Percentiles rank a stretch among this genome's conserved stretches.
These are phyloP conservation scores for Lobophora halterata DNA, from an alignment of 2,888 invertebrate genomes.

Conservation along the genomic window DNA sequence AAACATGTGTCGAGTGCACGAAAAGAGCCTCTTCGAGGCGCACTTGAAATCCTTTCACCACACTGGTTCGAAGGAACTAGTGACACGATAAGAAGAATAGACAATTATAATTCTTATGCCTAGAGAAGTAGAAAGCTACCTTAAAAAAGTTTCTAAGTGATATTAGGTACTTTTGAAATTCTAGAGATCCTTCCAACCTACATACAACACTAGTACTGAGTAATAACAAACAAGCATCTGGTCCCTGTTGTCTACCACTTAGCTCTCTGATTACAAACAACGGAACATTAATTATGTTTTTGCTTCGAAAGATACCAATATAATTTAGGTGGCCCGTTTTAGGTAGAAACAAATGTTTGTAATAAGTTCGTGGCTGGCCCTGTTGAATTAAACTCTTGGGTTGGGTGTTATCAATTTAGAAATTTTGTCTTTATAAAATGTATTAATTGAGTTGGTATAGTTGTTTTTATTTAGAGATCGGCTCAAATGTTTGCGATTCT, in stretches of 20 bases:
- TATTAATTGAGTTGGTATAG: conserved; percentile 16
- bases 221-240: conserved; percentile 48
- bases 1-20: too few species aligned
- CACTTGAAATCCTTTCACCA: too few species aligned
- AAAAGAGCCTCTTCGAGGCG: too few species aligned
- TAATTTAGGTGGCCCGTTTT: conserved; percentile 64
- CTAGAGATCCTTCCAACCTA: too few species aligned
- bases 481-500: background rate
- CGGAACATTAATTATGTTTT: conserved; percentile 73
- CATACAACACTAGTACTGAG: conserved; percentile 19
- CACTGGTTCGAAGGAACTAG: too few species aligned
- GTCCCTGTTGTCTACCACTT: conserved; percentile 49
- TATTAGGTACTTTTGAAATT: too few species aligned
- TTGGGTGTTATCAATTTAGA: conserved; percentile 26
- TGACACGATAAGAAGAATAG: too few species aligned
- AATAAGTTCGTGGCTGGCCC: conserved; percentile 53
- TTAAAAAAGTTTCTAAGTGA: too few species aligned
- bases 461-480: conserved; percentile 8
- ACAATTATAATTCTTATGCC: too few species aligned
- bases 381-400: conserved; percentile 34
- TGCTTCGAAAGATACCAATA: conserved; percentile 64
- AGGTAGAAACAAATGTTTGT: conserved; percentile 61
- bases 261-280: conserved; percentile 69
- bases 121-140: too few species aligned
- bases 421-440: conserved; percentile 17